Evolutionary conservation across 2,113 vertebrate genomes (phyloP).

Genomic region (Tachycineta bicolor): DNA sequence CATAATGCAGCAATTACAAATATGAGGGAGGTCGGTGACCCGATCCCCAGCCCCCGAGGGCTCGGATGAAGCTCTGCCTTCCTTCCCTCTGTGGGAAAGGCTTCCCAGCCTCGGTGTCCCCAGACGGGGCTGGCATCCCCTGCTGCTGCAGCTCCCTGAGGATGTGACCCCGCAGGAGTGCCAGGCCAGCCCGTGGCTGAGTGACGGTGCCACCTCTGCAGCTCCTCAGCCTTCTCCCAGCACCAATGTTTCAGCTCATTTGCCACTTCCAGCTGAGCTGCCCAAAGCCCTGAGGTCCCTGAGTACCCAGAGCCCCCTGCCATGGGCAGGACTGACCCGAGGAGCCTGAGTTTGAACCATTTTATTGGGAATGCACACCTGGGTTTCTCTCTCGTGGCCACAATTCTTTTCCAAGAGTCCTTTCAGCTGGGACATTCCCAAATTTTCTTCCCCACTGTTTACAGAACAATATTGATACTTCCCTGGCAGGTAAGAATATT

Average conservation of each 20-base stretch:
- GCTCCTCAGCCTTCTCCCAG: not conserved
- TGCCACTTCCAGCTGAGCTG: rapidly evolving
- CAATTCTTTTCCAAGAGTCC: not conserved
- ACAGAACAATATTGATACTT: not conserved
- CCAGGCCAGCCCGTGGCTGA: rapidly evolving
- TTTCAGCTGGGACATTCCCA: not conserved
- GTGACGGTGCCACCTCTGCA: rapidly evolving
- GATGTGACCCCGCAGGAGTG: rapidly evolving
- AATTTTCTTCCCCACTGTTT: not conserved
- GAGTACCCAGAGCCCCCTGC: not conserved
- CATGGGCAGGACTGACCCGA: rapidly evolving
- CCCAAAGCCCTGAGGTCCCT: not conserved
- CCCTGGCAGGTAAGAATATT: not conserved
- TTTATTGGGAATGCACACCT: rapidly evolving
- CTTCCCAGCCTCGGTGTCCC: rapidly evolving
- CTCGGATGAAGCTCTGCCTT: not conserved
- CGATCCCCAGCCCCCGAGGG: not conserved
- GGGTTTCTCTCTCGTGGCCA: rapidly evolving
- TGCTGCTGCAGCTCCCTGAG: rapidly evolving
- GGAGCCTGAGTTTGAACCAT: rapidly evolving
- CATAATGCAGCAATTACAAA: slow-evolving; percentile 22
- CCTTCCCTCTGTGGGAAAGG: not conserved
- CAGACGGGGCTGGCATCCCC: rapidly evolving
- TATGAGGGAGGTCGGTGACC: not conserved
- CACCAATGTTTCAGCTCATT: rapidly evolving